Base-by-base conservation (phyloP, 2,797 vertebrate species). In the Nyctibius grandis region DNA sequence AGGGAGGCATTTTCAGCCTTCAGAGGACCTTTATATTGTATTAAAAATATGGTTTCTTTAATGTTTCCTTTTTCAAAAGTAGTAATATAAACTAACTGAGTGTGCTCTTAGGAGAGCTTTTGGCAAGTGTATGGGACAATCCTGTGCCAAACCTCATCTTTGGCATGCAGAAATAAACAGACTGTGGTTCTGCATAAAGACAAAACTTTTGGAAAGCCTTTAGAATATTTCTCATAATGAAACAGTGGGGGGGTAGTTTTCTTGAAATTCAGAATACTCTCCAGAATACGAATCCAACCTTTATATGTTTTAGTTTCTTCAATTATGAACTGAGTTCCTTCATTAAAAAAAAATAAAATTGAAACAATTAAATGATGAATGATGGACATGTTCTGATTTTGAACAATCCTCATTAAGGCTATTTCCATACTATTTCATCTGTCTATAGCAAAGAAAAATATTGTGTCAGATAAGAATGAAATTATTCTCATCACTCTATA, bases 1-100 rank as follows among this genome's bases (percentile, higher is more conserved):
- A 87, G 67, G 72, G 42, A 88, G 81, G 73, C 75, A 73, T 94
- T 90, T 96, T 90, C 77, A 72, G 74, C 38, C 83, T 93, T 94
- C 90, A 72, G 80, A 89, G 75, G 42, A 82, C 89, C 85, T 95
- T 94, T 86, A 79, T 95, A 84, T 77, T 83, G 65, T 85, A 91
- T 88, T 69, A 69, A 60, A 92, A 91, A 92, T 68, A 69, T 11
- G 53, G 85, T 81, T 93, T 92, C 95, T 94, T 72, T 96, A 93
- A 91, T 77, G 65, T 94, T 96, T 96, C 96, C 93, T 96, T 94
- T 96, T 95, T 89, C 91, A 91, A 96, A 97, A 95, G 88, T 96
- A 95, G 91, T 92, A 96, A 96, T 89, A 97, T 97, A 96, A 97
- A 97, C 96, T 97, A 92, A 93, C 89, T 94, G 94, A 96, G 95